Evolutionary conservation across 2,888 invertebrate species (phyloP), one percentile per base, ranked within the genome.

Genomic region (Epirrhoe alternata): DNA sequence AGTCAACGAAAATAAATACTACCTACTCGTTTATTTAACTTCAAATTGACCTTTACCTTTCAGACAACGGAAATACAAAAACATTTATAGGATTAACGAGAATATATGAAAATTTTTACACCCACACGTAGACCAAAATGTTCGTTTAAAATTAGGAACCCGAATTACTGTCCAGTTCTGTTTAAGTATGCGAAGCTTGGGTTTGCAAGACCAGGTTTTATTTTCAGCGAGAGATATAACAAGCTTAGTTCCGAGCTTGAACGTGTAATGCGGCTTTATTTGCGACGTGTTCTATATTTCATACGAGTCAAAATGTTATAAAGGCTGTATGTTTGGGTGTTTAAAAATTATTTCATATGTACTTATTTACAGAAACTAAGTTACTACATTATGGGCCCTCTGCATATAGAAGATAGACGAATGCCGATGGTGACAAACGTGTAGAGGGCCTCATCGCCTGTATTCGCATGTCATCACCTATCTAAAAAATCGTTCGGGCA

Each of bases 281-380:
- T 51, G 24, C 33, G 17, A 66, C 59, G 59, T 60, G 49, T 50
- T 60, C 42, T 45, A 52, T 69, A 70, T 75, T 67, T 61, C 64
- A 69, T 53, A n/a, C 33, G 12, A 61, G 61, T 53, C 33, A 47
- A 33, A 61, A 47, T 53, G 38, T 42, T 42, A 42, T 42, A 12
- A 42, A 42, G 12, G 12, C 12, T 38, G 31, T 33, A 7, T 33
- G 33, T 42, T 12, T 42, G 38, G 8, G 12, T 38, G 12, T 42
- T 42, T 42, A 12, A 12, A 42, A 42, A n/a, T n/a, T n/a, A n/a
- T n/a, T n/a, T n/a, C n/a, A n/a, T n/a, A n/a, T n/a, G n/a, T n/a
- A n/a, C n/a, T n/a, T n/a, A n/a, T n/a, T n/a, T n/a, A n/a, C n/a
- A n/a, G n/a, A n/a, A n/a, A n/a, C n/a, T n/a, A n/a, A n/a, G n/a